Conservation (phyloP, 2,888 invertebrate genomes). For the Pardosa pseudoannulata region DNA sequence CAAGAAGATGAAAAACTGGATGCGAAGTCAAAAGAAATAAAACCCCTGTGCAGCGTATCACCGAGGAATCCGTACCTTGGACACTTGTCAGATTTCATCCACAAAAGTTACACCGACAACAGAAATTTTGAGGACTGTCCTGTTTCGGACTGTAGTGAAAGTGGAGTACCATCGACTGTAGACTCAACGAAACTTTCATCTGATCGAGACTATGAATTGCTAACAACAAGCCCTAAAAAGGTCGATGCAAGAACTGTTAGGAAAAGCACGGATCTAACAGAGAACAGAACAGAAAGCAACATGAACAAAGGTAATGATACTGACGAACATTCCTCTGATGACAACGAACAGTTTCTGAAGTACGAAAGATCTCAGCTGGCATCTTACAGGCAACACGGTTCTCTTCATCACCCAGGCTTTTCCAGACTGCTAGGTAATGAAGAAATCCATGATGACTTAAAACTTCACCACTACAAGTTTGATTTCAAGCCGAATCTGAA, state of each 20-base stretch:
- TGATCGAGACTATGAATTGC: too few species aligned
- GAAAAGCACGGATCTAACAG: too few species aligned
- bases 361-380: slow-evolving; percentile 24
- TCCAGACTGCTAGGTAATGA: not conserved
- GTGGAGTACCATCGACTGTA: too few species aligned
- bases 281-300: not conserved
- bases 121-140: not conserved
- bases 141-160: not conserved
- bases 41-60: too few species aligned
- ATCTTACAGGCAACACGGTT: not conserved
- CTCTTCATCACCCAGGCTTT: not conserved
- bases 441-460: not conserved
- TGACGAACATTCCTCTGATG: slow-evolving; percentile 43
- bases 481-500: slow-evolving; percentile 40
- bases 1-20: too few species aligned
- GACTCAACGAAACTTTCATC: not conserved
- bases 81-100: too few species aligned
- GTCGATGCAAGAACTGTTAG: too few species aligned
- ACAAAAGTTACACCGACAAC: not conserved
- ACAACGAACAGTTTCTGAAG: slow-evolving; percentile 29
- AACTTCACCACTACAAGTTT: slow-evolving; percentile 23
- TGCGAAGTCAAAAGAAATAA: too few species aligned
- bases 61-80: too few species aligned
- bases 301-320: not conserved
- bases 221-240: too few species aligned